A percentile compares a stretch with the other conserved stretches of the same genome.
phyloP scores from a whole-genome alignment of 2,797 vertebrate species.

The Schizopygopsis malacanthus region DNA sequence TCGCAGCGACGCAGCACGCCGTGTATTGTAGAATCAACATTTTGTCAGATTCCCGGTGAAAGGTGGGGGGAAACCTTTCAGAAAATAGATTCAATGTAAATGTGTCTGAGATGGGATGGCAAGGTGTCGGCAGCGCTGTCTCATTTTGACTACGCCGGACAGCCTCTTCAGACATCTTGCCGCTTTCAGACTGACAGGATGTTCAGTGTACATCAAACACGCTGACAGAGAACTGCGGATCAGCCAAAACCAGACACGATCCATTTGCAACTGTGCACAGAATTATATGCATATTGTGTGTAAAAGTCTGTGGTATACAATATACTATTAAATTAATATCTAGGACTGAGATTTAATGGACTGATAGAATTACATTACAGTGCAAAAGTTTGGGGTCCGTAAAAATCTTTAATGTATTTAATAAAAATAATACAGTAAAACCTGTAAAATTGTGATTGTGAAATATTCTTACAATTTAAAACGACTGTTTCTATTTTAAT shows the following conservation, averaged over 20 bases:
- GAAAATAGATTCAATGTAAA: constrained; percentile 49
- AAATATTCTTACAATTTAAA: neutral
- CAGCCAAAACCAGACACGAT: constrained; percentile 70
- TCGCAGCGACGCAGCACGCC: constrained; percentile 72
- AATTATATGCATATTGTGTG: constrained; percentile 24
- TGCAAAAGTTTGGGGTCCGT: neutral
- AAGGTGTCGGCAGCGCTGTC: constrained; percentile 67
- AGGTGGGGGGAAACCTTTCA: constrained; percentile 34
- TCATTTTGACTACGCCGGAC: constrained; percentile 59
- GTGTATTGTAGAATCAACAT: constrained; percentile 80
- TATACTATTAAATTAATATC: neutral
- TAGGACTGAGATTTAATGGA: neutral
- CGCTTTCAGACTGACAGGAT: constrained; percentile 73
- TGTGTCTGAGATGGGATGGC: constrained; percentile 56
- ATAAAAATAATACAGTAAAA: neutral
- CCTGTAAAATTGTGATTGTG: neutral
- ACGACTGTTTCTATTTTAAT: neutral
- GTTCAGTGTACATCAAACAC: constrained; percentile 72
- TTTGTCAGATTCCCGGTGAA: constrained; percentile 70
- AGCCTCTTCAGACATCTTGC: constrained; percentile 66
- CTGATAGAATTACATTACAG: neutral
- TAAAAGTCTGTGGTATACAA: neutral
- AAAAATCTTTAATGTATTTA: neutral
- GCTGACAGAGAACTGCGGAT: constrained; percentile 46
- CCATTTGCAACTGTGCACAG: constrained; percentile 60